A percentile compares a stretch with the other conserved stretches of the same genome.
These are phyloP conservation scores for Misgurnus mizolepis DNA, from an alignment of 2,113 vertebrate species.

Conservation along the genomic window DNA sequence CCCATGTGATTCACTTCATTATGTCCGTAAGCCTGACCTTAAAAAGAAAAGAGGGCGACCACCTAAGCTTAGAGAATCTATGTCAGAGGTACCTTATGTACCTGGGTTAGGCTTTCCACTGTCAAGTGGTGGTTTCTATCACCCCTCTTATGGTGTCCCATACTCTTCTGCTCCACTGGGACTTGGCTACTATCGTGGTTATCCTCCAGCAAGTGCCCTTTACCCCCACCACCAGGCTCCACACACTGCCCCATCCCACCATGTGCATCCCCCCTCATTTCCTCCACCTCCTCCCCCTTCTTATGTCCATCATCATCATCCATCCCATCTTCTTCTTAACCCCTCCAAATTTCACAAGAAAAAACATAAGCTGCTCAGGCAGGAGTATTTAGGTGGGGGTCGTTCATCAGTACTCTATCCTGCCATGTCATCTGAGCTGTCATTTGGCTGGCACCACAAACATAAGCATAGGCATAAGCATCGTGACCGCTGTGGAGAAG, in stretches of 20 bases:
- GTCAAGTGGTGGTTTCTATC: constrained; percentile 87
- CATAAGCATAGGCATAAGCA: constrained; percentile 97
- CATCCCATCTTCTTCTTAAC: constrained; percentile 92
- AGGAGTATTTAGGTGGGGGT: constrained; percentile 86
- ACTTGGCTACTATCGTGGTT: constrained; percentile 92
- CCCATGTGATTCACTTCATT: constrained; percentile 90
- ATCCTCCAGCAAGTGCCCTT: constrained; percentile 88
- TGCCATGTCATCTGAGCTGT: constrained; percentile 91
- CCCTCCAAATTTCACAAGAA: constrained; percentile 98
- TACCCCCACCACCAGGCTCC: constrained; percentile 81
- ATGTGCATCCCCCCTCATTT: constrained; percentile 82
- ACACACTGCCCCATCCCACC: constrained; percentile 82
- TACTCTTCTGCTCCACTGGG: constrained; percentile 94
- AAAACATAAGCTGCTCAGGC: constrained; percentile 95
- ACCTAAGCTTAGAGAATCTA: constrained; percentile 92
- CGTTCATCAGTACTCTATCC: constrained; percentile 92
- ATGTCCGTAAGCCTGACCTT: constrained; percentile 89
- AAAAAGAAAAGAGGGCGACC: constrained; percentile 96
- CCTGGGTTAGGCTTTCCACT: constrained; percentile 92
- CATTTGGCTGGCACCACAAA: constrained; percentile 99
- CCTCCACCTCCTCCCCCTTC: constrained; percentile 81
- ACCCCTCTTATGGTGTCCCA: constrained; percentile 93
- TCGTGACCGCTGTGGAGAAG: constrained; percentile 77
- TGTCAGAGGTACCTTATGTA: constrained; percentile 96
- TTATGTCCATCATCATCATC: constrained; percentile 78